These are phyloP conservation scores for Centropus unirufus DNA, from an alignment of 2,113 vertebrate genomes.

Conservation along the genomic window DNA sequence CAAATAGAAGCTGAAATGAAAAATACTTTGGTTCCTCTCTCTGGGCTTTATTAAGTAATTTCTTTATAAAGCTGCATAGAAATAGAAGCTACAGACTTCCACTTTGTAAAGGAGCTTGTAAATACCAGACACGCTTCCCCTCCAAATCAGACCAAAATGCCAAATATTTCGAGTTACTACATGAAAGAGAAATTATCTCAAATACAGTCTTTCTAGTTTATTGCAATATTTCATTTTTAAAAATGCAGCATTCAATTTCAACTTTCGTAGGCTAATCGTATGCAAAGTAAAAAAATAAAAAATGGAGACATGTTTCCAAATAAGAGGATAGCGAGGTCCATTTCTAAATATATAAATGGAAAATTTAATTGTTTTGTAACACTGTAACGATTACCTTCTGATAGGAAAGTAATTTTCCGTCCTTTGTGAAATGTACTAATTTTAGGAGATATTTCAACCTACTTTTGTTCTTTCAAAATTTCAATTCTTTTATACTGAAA, in stretches of 20 bases:
- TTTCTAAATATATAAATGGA: neutral
- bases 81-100: neutral
- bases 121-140: neutral
- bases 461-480: neutral
- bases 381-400: neutral
- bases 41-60: neutral
- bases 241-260: neutral
- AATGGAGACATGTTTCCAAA: neutral
- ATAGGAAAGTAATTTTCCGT: neutral
- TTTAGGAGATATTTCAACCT: neutral
- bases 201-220: neutral
- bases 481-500: neutral
- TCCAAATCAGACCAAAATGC: neutral
- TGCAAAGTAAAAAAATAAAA: neutral
- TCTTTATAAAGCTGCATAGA: neutral
- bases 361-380: neutral
- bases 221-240: neutral
- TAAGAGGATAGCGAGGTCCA: neutral
- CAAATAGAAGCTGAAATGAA: constrained; percentile 1
- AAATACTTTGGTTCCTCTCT: neutral
- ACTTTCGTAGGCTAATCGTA: neutral
- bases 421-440: neutral
- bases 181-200: neutral
- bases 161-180: neutral
- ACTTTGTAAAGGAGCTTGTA: neutral